Evolutionary conservation across 1,140 invertebrate species (phyloP).

Genomic region (Phocides pigmalion): DNA sequence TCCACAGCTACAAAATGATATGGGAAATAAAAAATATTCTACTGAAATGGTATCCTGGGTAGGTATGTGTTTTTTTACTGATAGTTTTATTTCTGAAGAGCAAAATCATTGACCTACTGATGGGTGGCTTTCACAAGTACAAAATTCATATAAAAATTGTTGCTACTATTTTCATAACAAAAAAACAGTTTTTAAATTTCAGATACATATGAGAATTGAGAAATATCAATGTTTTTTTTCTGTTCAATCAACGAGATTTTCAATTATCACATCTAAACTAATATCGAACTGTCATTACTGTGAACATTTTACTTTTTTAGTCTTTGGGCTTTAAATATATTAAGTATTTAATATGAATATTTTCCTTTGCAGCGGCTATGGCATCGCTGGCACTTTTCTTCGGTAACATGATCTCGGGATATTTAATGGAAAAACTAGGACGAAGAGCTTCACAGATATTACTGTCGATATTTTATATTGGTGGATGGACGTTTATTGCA

Average conservation of each 20-base stretch:
- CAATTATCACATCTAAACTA: too few relatives aligned
- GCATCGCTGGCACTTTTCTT: slow-evolving; percentile 84
- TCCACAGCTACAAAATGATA: slow-evolving; percentile 82
- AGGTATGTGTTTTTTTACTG: slow-evolving; percentile 58
- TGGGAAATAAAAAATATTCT: slow-evolving; percentile 54
- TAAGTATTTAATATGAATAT: slow-evolving; percentile 18
- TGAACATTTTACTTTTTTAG: too few relatives aligned
- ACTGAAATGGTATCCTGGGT: slow-evolving; percentile 73
- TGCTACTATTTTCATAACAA: too few relatives aligned
- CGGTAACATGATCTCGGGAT: slow-evolving; percentile 85
- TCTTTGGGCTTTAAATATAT: too few relatives aligned
- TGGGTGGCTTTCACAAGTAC: too few relatives aligned
- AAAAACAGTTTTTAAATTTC: too few relatives aligned
- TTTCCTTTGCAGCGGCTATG: slow-evolving; percentile 80
- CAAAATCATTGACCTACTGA: not conserved
- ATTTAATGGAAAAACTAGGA: slow-evolving; percentile 87
- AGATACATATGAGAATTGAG: too few relatives aligned
- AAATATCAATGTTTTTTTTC: too few relatives aligned
- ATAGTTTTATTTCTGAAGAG: too few relatives aligned
- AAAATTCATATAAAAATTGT: too few relatives aligned
- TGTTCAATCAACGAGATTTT: too few relatives aligned
- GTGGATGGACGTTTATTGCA: slow-evolving; percentile 87
- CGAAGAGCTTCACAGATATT: slow-evolving; percentile 85
- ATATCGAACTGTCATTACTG: too few relatives aligned
- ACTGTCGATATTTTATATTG: slow-evolving; percentile 84